Evolutionary conservation across 1,140 invertebrate genomes (phyloP).

Genomic region (Steinernema khuongi): DNA sequence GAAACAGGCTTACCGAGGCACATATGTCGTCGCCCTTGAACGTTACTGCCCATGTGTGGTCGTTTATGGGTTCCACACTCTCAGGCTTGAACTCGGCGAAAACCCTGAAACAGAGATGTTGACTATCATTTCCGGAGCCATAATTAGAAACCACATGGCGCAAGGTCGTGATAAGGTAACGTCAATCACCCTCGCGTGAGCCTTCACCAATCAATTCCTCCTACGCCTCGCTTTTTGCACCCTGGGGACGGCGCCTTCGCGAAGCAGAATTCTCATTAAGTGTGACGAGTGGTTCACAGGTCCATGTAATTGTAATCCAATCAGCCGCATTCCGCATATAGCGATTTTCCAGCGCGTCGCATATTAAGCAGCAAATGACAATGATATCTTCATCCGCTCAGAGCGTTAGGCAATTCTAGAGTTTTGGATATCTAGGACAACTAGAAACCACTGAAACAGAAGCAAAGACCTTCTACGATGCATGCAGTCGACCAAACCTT

Average conservation of each 20-base stretch:
- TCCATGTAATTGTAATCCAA: conserved; percentile 9
- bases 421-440: too few species aligned
- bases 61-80: not conserved
- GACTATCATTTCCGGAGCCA: not conserved
- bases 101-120: not conserved
- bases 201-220: not conserved
- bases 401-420: too few species aligned
- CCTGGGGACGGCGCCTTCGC: not conserved
- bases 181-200: not conserved
- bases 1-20: not conserved
- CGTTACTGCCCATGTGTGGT: not conserved
- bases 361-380: too few species aligned
- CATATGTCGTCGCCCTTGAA: not conserved
- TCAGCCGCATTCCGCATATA: not conserved
- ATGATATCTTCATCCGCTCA: too few species aligned
- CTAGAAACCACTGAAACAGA: too few species aligned
- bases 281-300: not conserved
- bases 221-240: not conserved
- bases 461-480: too few species aligned
- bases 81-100: not conserved
- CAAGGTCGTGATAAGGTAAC: not conserved
- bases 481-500: too few species aligned
- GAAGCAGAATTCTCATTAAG: not conserved
- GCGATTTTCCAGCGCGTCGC: not conserved
- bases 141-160: too few species aligned